Percentiles rank a stretch among this genome's conserved stretches.
Evolutionary conservation across 2,113 vertebrate genomes (phyloP).

Genomic region (Prietella phreatophila): DNA sequence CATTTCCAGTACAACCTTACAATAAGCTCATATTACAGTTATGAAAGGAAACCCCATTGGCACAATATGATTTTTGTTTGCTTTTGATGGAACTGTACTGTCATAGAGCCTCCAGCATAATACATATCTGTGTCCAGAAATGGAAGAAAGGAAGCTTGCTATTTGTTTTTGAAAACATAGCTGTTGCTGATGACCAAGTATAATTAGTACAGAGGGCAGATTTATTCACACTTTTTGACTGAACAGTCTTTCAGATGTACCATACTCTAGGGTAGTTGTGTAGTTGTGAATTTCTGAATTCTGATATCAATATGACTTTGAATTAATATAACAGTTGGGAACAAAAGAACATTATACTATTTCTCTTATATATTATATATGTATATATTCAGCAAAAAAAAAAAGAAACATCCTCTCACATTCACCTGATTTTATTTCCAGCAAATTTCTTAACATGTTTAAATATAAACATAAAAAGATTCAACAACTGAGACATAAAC

Average conservation of each 20-base stretch:
- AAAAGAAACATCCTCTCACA: too few relatives aligned
- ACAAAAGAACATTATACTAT: background rate
- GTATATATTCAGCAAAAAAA: too few relatives aligned
- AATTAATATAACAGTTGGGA: background rate
- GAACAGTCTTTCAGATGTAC: background rate
- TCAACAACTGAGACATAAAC: too few relatives aligned
- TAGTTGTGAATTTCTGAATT: background rate
- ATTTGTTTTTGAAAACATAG: background rate
- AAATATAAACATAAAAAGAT: too few relatives aligned
- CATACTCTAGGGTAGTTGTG: background rate
- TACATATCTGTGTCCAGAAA: slow-evolving; percentile 11
- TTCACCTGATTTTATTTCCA: too few relatives aligned
- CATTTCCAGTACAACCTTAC: background rate
- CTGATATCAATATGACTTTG: background rate
- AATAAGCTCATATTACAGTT: slow-evolving; percentile 3
- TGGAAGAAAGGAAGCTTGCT: background rate
- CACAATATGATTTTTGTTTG: slow-evolving; percentile 36
- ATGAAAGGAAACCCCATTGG: background rate
- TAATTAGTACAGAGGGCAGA: slow-evolving; percentile 20
- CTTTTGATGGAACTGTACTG: slow-evolving; percentile 18
- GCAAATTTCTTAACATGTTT: too few relatives aligned
- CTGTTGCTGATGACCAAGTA: background rate
- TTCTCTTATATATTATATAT: background rate
- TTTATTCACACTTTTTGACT: background rate
- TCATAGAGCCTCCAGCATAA: slow-evolving; percentile 15